Conservation (phyloP, 2,888 invertebrate species). For the Acholoe squamosa region DNA sequence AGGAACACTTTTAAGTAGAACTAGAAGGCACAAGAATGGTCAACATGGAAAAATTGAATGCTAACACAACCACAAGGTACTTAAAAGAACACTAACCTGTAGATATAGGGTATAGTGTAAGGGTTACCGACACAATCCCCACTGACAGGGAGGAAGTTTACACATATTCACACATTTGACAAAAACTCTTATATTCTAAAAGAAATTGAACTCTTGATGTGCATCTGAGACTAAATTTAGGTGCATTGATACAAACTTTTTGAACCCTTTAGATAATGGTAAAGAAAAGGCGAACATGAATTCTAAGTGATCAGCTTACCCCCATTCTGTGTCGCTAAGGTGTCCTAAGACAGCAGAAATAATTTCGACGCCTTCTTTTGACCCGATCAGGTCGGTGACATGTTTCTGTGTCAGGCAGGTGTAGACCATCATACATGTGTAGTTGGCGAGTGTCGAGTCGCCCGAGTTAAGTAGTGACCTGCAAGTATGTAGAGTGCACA, state of each 20-base stretch:
- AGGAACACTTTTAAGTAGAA: too few relatives aligned
- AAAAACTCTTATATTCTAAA: too few relatives aligned
- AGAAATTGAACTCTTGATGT: too few relatives aligned
- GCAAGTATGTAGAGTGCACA: background rate
- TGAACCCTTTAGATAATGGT: too few relatives aligned
- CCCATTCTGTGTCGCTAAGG: constrained; percentile 64
- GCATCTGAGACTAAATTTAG: too few relatives aligned
- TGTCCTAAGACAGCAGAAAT: constrained; percentile 57
- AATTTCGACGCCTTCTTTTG: constrained; percentile 59
- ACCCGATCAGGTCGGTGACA: constrained; percentile 50
- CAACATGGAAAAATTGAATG: background rate
- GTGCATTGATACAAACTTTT: background rate
- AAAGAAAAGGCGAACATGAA: background rate
- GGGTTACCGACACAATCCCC: background rate
- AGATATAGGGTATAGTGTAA: background rate
- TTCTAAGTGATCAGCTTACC: constrained; percentile 41
- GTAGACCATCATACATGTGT: constrained; percentile 65
- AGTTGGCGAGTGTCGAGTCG: constrained; percentile 60
- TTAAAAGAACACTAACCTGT: background rate
- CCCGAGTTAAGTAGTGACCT: constrained; percentile 60
- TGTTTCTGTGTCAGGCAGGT: constrained; percentile 51
- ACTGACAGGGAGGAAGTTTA: too few relatives aligned
- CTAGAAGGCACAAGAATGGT: too few relatives aligned
- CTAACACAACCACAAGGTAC: background rate
- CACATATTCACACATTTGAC: too few relatives aligned